Base-by-base conservation (phyloP, 1,140 invertebrate species). In the Mya arenaria region DNA sequence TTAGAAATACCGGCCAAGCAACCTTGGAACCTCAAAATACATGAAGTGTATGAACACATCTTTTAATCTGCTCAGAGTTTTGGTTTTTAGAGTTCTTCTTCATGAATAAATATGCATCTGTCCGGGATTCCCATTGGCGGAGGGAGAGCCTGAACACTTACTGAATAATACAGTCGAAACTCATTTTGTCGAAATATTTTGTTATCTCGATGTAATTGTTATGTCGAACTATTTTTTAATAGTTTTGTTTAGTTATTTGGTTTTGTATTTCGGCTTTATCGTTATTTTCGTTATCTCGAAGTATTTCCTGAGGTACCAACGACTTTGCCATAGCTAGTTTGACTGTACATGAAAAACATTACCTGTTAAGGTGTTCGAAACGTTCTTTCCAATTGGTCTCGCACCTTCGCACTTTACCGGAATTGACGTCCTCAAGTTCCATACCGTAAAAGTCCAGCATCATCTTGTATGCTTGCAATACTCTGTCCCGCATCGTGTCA, bases 391-490 rank as follows among this genome's bases (percentile, higher is more conserved):
- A 69, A 41, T 69, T 69, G 25, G 17, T 15, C 10, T 69, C 36
- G 15, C 60, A 62, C 32, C 37, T 41, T 44, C 39, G 30, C 6
- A 69, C 17, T 44, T 69, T 30, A 8, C 39, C 36, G 10, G 6
- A 44, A 44, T 19, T n/a, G 6, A 10, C 37, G 10, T 23, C n/a
- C 19, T n/a, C 0, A n/a, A 69, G 39, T 44, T 44, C 39, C 66
- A 69, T 69, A 17, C 66, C 66, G 39, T 69, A 69, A 32, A 69
- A 69, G 48, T 69, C 23, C 39, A 69, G 36, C 66, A 69, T 69
- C 66, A 69, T 69, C 48, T 5, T 48, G 28, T 44, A 69, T n/a
- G 66, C 36, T 15, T 32, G 17, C 36, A 44, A 15, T n/a, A 69
- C 37, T 48, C 37, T n/a, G 17, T 41, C 19, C 8, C 8, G 28